phyloP scores from a whole-genome alignment of 64 coral and sea anemone species.

The Exaiptasia diaphana region DNA sequence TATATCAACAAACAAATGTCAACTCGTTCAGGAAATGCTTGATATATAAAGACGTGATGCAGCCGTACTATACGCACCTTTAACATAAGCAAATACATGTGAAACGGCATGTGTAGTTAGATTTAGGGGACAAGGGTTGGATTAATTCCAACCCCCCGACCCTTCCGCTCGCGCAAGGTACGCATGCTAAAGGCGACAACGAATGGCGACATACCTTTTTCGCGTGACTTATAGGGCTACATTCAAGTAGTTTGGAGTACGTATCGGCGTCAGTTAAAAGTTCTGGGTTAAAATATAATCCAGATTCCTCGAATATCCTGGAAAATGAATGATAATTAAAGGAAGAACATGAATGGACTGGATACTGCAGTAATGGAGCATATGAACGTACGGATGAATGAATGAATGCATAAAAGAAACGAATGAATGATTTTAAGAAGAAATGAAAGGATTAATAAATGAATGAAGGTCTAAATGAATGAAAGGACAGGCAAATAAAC shows the following conservation, averaged over 20 bases:
- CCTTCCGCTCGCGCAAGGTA: neutral
- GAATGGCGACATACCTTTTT: slow-evolving; percentile 71
- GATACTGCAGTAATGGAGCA: neutral
- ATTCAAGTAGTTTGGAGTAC: slow-evolving; percentile 27
- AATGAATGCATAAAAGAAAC: neutral
- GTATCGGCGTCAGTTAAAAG: slow-evolving; percentile 18
- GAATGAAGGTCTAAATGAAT: neutral
- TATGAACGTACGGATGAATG: neutral
- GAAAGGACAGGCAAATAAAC: neutral
- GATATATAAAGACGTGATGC: neutral
- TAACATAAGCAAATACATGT: neutral
- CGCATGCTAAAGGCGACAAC: no score
- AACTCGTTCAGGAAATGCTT: neutral
- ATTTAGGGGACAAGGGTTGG: neutral
- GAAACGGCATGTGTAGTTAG: neutral
- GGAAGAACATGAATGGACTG: neutral
- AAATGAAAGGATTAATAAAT: neutral
- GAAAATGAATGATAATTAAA: neutral
- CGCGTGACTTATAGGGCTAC: slow-evolving; percentile 50
- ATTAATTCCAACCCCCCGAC: neutral
- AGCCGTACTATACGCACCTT: neutral
- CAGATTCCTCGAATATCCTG: slow-evolving; percentile 54
- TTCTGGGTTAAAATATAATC: slow-evolving; percentile 30
- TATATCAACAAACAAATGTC: neutral
- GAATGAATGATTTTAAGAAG: neutral